Base-by-base conservation (phyloP, 2,888 invertebrate genomes). In the Chrysotoxum bicinctum region DNA sequence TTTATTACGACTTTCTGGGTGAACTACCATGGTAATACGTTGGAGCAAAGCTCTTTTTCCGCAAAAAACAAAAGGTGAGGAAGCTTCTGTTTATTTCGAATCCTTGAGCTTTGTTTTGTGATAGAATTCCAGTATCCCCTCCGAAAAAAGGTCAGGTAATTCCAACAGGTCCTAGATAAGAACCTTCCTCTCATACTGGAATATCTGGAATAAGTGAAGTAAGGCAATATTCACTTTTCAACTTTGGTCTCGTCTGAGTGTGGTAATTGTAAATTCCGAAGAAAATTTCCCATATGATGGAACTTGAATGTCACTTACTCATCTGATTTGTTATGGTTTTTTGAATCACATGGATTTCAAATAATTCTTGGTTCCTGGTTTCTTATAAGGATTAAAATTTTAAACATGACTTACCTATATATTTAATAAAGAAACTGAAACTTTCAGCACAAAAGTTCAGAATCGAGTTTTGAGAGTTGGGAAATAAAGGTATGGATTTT, bases 121-220 rank as follows among this genome's bases (percentile, higher is more conserved):
- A 69, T 60, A 69, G 30, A 26, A 30, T 76, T 76, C 76, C 76
- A 60, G 19, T 52, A 76, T 76, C 76, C 69, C 58, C 76, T 52
- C 32, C 32, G 5, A 35, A 26, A 62, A 76, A 69, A 76, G 76
- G 76, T 76, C 76, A 76, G 76, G 58, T 76, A 76, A 60, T 76
- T 76, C 76, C 69, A 76, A 76, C 76, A 76, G 76, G 69, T 76
- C 76, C 76, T 69, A 76, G 76, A 76, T 76, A 69, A 69, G 30
- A 43, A 69, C 21, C 16, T 50, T 40, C 69, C 60, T 69, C 69
- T 60, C 40, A 2, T 7, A n/a, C 2, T 76, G 76, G 68, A 76
- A 76, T 26, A 50, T 3, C 32, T 32, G 54, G 32, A 54, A 54
- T 14, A 56, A 21, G 19, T 30, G 16, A 37, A 43, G 19, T 19